These are phyloP conservation scores for Galago senegalensis DNA, from an alignment of 2,797 vertebrate genomes.

Conservation along the genomic window DNA sequence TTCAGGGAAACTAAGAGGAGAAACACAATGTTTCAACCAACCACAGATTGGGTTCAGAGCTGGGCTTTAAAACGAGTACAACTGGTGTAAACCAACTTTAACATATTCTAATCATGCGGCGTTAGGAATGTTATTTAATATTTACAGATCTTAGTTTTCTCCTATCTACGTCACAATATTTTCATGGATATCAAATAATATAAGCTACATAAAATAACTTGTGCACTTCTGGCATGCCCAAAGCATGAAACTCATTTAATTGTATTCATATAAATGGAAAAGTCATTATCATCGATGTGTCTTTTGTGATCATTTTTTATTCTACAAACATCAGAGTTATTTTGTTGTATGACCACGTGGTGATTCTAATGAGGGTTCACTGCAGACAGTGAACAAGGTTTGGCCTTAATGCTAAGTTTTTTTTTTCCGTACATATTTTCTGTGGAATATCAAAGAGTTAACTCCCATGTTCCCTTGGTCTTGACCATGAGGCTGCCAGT, in stretches of 20 bases:
- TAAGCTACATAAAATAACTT: neutral
- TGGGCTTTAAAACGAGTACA: neutral
- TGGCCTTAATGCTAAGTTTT: neutral
- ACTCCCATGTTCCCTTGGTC: neutral
- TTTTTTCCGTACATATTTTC: neutral
- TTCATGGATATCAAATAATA: neutral
- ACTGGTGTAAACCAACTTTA: neutral
- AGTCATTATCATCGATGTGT: neutral
- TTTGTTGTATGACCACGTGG: neutral
- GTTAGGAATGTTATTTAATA: neutral
- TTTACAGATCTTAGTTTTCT: constrained; percentile 11
- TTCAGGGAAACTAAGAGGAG: neutral
- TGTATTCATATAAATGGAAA: neutral
- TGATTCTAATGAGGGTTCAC: neutral
- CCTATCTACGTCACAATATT: neutral
- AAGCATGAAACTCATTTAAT: neutral
- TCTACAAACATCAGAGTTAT: neutral
- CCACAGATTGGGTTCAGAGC: neutral
- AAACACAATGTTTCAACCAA: neutral
- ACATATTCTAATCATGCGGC: neutral
- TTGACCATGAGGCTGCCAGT: neutral
- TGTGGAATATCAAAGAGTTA: neutral
- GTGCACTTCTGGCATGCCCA: neutral
- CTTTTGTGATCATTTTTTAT: neutral
- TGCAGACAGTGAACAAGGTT: neutral